Conservation (phyloP, 2,888 invertebrate species). For the Ormyrus pomaceus region DNA sequence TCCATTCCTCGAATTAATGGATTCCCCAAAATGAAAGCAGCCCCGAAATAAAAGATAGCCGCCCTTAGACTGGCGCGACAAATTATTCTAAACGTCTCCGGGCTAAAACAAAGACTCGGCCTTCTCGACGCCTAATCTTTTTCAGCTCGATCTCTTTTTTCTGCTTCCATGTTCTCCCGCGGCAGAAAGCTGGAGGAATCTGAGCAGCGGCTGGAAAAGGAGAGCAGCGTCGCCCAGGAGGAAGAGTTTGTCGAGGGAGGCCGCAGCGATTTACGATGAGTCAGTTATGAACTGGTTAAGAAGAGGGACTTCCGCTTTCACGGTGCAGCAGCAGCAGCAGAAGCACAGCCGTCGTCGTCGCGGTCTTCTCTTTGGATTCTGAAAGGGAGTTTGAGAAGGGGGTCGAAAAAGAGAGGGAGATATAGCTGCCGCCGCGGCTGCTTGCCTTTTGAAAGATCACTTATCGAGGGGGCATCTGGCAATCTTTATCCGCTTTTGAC, state of each 20-base stretch:
- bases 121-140: too few relatives aligned
- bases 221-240: background rate
- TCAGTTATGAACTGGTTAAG: constrained; percentile 57
- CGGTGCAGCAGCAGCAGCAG: constrained; percentile 26
- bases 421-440: constrained; percentile 1
- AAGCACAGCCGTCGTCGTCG: constrained; percentile 9
- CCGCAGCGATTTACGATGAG: constrained; percentile 45
- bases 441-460: constrained; percentile 53
- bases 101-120: background rate
- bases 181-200: background rate
- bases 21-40: too few relatives aligned
- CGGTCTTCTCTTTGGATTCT: constrained; percentile 33
- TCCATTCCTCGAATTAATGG: too few relatives aligned
- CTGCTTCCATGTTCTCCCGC: constrained; percentile 20
- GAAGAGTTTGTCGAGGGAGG: background rate
- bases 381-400: constrained; percentile 26
- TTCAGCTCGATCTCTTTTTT: constrained; percentile 2
- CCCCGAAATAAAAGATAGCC: too few relatives aligned
- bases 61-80: too few relatives aligned
- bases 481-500: constrained; percentile 57
- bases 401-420: constrained; percentile 21
- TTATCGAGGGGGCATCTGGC: constrained; percentile 56
- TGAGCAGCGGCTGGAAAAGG: background rate
- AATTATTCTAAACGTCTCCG: too few relatives aligned
- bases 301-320: constrained; percentile 52